Evolutionary conservation across 2,797 vertebrate species (phyloP), one percentile per base, ranked within the genome.

Genomic region (Melanotaenia nigrans): DNA sequence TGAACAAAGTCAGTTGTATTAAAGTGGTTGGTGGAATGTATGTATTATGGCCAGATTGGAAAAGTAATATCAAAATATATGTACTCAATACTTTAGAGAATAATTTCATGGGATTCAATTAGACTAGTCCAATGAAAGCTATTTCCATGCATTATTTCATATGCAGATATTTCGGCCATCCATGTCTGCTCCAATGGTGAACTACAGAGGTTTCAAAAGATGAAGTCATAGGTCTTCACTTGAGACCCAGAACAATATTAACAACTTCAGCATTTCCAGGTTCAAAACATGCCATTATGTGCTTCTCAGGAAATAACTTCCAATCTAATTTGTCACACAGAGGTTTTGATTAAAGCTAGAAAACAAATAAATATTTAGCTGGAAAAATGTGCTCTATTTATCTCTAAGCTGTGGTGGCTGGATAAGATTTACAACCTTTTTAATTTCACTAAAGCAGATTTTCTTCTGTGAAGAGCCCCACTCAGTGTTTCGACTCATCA

Each of bases 401-500:
- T 2, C 22, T 57, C 40, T 38, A 51, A 47, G 45, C 25, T 51
- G 24, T 57, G 55, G 53, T 36, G 30, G 32, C 36, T n/a, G 25
- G 28, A 30, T 30, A 16, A 51, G 61, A 14, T 61, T 20, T 65
- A 14, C 14, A 33, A 57, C 56, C 36, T 61, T 77, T 67, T 78
- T 75, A 68, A 58, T 78, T 65, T 60, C 16, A 75, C 45, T 42
- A 24, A 65, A 58, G 57, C 67, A 68, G 70, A 45, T 71, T 70
- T 30, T 71, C 35, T 59, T 35, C 45, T 54, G 30, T 72, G 49
- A 82, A 76, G 66, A 66, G 40, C 61, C 10, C 54, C 4, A 9
- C 70, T 49, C 76, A 63, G 63, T 77, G 72, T 85, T 77, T 78
- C 80, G 79, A 65, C 68, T 60, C 82, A 71, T 73, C 42, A 73